Evolutionary conservation across 2,113 vertebrate genomes (phyloP).

Genomic region (Pygoscelis antarcticus): DNA sequence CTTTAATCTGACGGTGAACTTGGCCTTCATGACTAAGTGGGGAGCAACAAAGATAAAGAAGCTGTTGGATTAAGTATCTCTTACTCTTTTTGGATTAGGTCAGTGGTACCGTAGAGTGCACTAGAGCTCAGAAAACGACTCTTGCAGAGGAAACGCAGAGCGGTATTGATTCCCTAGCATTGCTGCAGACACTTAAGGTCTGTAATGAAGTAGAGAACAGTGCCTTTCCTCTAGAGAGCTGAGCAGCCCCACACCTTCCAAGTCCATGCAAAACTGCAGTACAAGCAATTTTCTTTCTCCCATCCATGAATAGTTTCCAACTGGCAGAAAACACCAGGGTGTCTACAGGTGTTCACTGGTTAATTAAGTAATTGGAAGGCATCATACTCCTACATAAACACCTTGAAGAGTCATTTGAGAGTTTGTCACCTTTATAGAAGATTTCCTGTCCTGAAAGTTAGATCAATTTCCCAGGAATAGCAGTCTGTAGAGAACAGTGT

Average conservation of each 20-base stretch:
- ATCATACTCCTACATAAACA: not conserved
- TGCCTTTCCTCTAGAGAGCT: not conserved
- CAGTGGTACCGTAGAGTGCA: not conserved
- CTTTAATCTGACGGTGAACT: not conserved
- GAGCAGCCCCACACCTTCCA: not conserved
- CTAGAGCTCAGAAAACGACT: not conserved
- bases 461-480: not conserved
- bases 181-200: not conserved
- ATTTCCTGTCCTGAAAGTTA: not conserved
- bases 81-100: constrained; percentile 8
- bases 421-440: not conserved
- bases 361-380: not conserved
- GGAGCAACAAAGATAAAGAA: not conserved
- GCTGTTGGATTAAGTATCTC: constrained; percentile 1
- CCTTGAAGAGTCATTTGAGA: not conserved
- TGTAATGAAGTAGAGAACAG: constrained; percentile 20
- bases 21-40: not conserved
- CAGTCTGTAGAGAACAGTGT: not conserved
- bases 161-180: not conserved
- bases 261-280: not conserved
- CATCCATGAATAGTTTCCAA: not conserved
- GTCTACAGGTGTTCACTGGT: not conserved
- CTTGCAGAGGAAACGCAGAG: not conserved
- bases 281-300: not conserved
- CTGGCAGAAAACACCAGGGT: not conserved